These are phyloP conservation scores for Anableps anableps DNA, from an alignment of 2,797 vertebrate genomes.

Conservation along the genomic window DNA sequence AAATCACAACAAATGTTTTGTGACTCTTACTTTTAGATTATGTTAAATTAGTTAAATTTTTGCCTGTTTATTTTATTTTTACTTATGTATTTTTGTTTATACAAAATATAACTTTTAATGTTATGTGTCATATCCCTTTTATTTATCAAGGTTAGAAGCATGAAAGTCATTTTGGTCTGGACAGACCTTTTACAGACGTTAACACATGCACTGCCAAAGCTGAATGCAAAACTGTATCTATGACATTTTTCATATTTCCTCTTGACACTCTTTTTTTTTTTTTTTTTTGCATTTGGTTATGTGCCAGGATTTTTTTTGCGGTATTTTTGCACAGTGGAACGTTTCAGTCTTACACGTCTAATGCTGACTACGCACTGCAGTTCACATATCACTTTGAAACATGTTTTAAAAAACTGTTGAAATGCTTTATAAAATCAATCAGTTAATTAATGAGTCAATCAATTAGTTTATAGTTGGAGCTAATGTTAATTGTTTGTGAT, in stretches of 20 bases:
- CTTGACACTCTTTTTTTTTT: constrained; percentile 3
- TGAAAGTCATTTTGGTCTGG: background rate
- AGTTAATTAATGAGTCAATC: background rate
- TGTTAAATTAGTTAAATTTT: background rate
- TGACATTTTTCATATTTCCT: constrained; percentile 26
- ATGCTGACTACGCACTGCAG: background rate
- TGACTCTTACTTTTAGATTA: background rate
- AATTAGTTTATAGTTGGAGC: background rate
- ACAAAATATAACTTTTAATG: background rate
- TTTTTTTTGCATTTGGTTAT: background rate
- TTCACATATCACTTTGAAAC: background rate
- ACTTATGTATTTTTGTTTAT: background rate
- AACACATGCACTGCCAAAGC: constrained; percentile 14
- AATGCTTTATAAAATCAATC: background rate
- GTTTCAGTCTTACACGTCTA: constrained; percentile 34
- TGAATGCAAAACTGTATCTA: constrained; percentile 25
- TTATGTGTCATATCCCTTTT: background rate
- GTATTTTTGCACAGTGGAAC: constrained; percentile 29
- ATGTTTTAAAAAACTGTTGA: background rate
- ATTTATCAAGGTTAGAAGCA: background rate
- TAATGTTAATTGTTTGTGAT: background rate
- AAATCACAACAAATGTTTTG: background rate
- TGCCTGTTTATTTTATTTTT: too few species aligned
- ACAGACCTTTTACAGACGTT: background rate
- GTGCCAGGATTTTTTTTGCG: background rate